Evolutionary conservation across 2,888 invertebrate genomes (phyloP).

Genomic region (Lithophane leautieri): DNA sequence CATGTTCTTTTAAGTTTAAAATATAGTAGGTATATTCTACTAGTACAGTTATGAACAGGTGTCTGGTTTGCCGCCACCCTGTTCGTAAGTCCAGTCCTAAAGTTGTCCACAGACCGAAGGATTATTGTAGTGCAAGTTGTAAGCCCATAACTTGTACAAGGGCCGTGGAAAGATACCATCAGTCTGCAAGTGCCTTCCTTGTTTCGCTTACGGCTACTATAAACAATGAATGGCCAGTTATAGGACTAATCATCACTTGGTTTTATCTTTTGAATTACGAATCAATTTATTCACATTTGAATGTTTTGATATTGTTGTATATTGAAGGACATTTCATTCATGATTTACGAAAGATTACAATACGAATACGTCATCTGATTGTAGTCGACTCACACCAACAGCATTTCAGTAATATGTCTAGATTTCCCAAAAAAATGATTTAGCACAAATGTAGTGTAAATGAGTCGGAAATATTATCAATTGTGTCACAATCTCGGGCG

Average conservation of each 20-base stretch:
- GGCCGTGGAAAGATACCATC: slow-evolving; percentile 32
- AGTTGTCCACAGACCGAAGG: slow-evolving; percentile 31
- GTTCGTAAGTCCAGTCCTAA: slow-evolving; percentile 1
- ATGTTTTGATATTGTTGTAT: not conserved
- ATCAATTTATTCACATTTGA: not conserved
- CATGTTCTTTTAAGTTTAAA: no score
- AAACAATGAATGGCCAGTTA: slow-evolving; percentile 12
- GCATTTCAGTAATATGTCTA: slow-evolving; percentile 12
- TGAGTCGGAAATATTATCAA: slow-evolving; percentile 38
- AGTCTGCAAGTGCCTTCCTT: slow-evolving; percentile 13
- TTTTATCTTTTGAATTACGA: slow-evolving; percentile 10
- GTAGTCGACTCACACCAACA: not conserved
- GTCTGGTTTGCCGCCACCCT: not conserved
- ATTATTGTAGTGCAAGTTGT: slow-evolving; percentile 30
- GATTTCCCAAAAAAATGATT: slow-evolving; percentile 19
- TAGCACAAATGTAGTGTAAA: slow-evolving; percentile 25
- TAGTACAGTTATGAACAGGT: not conserved
- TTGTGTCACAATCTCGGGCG: slow-evolving; percentile 14
- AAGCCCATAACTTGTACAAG: slow-evolving; percentile 28
- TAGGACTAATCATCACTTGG: not conserved
- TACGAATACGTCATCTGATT: not conserved
- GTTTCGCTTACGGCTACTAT: slow-evolving; percentile 14
- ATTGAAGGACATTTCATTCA: not conserved
- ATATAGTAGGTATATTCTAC: no score
- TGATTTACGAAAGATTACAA: not conserved